Percentiles rank a stretch among this genome's conserved stretches.
Evolutionary conservation across 2,113 vertebrate species (phyloP).

Genomic region (Laterallus jamaicensis): DNA sequence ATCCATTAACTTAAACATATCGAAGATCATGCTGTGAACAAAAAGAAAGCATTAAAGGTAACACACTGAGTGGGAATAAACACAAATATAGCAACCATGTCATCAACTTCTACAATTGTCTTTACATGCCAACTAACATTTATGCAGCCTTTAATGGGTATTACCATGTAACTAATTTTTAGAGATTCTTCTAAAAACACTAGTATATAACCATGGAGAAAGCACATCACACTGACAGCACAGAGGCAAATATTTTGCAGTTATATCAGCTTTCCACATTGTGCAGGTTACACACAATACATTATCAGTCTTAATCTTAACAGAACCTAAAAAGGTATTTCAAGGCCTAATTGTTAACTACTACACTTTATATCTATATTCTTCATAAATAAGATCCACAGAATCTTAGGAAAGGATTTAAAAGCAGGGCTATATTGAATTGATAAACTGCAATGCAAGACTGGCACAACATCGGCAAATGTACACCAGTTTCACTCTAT

Average conservation of each 20-base stretch:
- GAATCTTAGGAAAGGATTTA: slow-evolving; percentile 76
- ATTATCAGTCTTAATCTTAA: slow-evolving; percentile 83
- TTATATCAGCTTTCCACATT: slow-evolving; percentile 86
- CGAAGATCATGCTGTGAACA: too few relatives aligned
- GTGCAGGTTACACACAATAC: slow-evolving; percentile 87
- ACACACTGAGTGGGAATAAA: too few relatives aligned
- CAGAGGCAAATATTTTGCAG: slow-evolving; percentile 85
- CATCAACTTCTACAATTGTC: too few relatives aligned
- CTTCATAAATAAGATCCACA: slow-evolving; percentile 78
- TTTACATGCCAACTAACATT: slow-evolving; percentile 80
- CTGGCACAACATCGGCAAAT: slow-evolving; percentile 76
- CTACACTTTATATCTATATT: slow-evolving; percentile 81
- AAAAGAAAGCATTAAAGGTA: too few relatives aligned
- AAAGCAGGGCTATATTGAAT: slow-evolving; percentile 80
- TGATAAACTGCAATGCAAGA: slow-evolving; percentile 78
- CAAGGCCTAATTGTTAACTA: slow-evolving; percentile 82
- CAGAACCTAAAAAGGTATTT: slow-evolving; percentile 81
- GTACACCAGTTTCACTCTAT: slow-evolving; percentile 79
- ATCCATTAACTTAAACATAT: too few relatives aligned
- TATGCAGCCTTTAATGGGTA: slow-evolving; percentile 81
- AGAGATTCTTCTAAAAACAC: slow-evolving; percentile 80
- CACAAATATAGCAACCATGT: too few relatives aligned
- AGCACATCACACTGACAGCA: slow-evolving; percentile 89
- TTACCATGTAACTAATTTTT: slow-evolving; percentile 77
- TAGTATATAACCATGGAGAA: slow-evolving; percentile 87